A percentile compares a stretch with the other conserved stretches of the same genome.
Evolutionary conservation across 2,113 vertebrate species (phyloP).

Genomic region (Polypterus bichir): DNA sequence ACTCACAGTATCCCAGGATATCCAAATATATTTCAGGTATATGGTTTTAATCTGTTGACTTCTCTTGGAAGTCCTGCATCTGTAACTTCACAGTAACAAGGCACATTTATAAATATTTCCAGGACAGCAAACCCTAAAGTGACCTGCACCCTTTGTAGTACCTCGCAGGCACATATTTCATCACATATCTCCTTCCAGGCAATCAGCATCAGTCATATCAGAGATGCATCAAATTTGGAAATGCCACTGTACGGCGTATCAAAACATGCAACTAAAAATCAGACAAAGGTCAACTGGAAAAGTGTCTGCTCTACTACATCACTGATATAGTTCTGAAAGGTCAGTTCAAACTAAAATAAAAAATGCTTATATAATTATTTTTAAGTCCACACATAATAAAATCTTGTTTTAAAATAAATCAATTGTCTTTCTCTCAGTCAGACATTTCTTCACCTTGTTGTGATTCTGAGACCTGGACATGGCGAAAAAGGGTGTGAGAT

Average conservation of each 20-base stretch:
- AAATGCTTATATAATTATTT: not conserved
- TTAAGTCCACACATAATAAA: no score
- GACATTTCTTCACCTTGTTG: no score
- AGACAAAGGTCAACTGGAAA: constrained; percentile 56
- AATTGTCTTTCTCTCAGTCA: no score
- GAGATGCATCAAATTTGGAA: constrained; percentile 35
- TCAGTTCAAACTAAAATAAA: constrained; percentile 24
- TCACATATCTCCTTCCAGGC: constrained; percentile 23
- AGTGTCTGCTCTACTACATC: constrained; percentile 40
- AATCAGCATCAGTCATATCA: constrained; percentile 28
- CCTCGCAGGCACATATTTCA: constrained; percentile 15
- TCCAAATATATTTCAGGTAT: no score
- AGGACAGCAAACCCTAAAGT: not conserved
- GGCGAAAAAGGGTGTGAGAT: no score
- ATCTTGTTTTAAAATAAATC: no score
- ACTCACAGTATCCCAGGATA: no score
- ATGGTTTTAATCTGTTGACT: no score
- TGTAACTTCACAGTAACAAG: no score
- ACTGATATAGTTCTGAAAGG: constrained; percentile 38
- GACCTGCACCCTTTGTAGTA: constrained; percentile 14
- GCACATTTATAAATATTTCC: no score
- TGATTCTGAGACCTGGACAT: no score
- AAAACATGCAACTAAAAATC: constrained; percentile 26
- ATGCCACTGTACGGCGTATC: constrained; percentile 25
- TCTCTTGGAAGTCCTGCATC: no score